Evolutionary conservation across 2,113 vertebrate genomes (phyloP).

Genomic region (Scytalopus superciliaris): DNA sequence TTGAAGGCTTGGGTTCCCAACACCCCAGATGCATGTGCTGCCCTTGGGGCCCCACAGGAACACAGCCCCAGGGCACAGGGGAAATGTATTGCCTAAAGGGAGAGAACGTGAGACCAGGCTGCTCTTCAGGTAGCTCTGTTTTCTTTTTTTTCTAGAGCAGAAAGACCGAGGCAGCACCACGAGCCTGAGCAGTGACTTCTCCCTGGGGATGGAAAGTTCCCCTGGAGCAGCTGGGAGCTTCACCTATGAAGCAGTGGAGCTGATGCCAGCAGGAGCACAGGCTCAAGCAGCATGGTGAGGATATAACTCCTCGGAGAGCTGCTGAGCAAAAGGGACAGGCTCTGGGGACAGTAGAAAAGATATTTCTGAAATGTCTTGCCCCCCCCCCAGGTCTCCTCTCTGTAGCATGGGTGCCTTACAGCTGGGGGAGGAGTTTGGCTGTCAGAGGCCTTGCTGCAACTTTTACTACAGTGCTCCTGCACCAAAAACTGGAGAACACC

Average conservation of each 20-base stretch:
- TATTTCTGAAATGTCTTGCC: background rate
- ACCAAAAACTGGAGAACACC: background rate
- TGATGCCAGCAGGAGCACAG: slow-evolving; percentile 78
- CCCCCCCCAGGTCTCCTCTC: background rate
- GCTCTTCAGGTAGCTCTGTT: background rate
- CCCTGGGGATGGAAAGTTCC: slow-evolving; percentile 89
- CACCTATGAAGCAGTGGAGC: slow-evolving; percentile 83
- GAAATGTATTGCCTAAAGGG: background rate
- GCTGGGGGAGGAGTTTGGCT: background rate
- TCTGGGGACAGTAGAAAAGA: background rate
- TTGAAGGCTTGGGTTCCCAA: background rate
- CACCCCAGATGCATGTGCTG: background rate
- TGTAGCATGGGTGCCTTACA: background rate
- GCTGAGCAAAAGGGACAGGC: background rate
- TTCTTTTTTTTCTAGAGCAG: slow-evolving; percentile 75
- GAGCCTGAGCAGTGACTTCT: slow-evolving; percentile 95
- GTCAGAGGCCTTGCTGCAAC: background rate
- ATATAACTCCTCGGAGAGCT: background rate
- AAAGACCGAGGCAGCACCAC: slow-evolving; percentile 92
- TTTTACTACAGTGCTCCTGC: background rate
- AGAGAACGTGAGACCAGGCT: background rate
- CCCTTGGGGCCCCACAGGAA: background rate
- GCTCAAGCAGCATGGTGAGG: slow-evolving; percentile 86
- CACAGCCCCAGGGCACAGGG: background rate
- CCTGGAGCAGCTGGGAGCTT: slow-evolving; percentile 80